Conservation (phyloP, 23 tunicate genomes). For the Clavelina lepadiformis region DNA sequence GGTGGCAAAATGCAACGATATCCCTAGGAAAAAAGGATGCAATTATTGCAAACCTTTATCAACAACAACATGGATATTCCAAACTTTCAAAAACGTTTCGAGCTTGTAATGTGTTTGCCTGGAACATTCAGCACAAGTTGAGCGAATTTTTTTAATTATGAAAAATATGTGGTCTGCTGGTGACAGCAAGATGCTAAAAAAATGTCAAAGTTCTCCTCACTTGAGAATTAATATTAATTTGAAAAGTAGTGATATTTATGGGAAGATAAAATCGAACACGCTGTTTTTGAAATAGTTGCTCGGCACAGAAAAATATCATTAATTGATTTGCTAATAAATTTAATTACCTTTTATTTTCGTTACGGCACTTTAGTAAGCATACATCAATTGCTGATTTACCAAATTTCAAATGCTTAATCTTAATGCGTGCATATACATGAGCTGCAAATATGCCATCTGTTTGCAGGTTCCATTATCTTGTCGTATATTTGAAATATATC, state of each 20-base stretch:
- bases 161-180: constrained; percentile 26
- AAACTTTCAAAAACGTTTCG: constrained; percentile 42
- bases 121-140: constrained; percentile 30
- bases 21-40: constrained; percentile 26
- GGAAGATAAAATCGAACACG: constrained; percentile 21
- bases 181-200: constrained; percentile 11
- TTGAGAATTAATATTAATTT: constrained; percentile 26
- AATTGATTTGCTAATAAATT: not conserved
- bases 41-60: constrained; percentile 8
- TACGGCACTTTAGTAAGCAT: too few species aligned
- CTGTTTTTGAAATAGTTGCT: constrained; percentile 28
- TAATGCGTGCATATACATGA: too few species aligned
- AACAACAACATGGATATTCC: constrained; percentile 29
- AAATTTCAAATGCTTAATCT: too few species aligned
- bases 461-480: too few species aligned
- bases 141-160: constrained; percentile 14
- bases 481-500: too few species aligned
- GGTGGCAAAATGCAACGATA: constrained; percentile 35
- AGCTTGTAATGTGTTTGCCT: constrained; percentile 29
- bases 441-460: too few species aligned
- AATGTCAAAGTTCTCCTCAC: constrained; percentile 30
- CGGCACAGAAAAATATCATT: constrained; percentile 27
- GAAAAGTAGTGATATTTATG: constrained; percentile 25
- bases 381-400: too few species aligned
- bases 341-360: too few species aligned